Percentiles rank a stretch among this genome's conserved stretches.
Evolutionary conservation across 2,113 vertebrate genomes (phyloP).

Genomic region (Paratilapia polleni): DNA sequence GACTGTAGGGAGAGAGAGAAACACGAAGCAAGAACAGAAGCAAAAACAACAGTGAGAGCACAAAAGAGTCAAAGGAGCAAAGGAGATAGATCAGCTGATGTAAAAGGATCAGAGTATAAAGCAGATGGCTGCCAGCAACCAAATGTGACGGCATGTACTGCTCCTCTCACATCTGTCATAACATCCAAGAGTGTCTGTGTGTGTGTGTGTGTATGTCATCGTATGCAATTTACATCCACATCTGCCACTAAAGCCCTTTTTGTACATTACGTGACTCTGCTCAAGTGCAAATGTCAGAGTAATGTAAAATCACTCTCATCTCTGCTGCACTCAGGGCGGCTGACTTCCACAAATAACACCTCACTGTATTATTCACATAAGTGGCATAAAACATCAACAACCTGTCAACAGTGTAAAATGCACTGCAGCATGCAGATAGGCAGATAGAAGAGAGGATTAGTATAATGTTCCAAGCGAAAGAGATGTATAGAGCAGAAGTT

Average conservation of each 20-base stretch:
- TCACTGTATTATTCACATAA: background rate
- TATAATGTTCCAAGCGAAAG: background rate
- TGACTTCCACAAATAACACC: background rate
- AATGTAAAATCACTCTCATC: slow-evolving; percentile 3
- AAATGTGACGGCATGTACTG: slow-evolving; percentile 20
- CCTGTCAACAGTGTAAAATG: background rate
- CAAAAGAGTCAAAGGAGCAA: slow-evolving; percentile 8
- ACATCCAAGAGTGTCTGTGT: background rate
- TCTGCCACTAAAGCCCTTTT: slow-evolving; percentile 31
- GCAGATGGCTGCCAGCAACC: slow-evolving; percentile 62
- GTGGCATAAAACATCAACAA: background rate
- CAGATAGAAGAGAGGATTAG: background rate
- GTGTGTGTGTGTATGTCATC: slow-evolving; percentile 2
- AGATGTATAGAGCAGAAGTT: background rate
- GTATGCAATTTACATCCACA: slow-evolving; percentile 48
- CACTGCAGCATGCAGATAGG: background rate
- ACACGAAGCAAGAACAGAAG: background rate
- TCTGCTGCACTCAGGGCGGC: background rate
- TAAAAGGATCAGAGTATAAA: slow-evolving; percentile 1
- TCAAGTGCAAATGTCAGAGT: background rate
- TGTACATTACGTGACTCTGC: background rate
- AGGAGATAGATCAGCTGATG: background rate
- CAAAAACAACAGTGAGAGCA: background rate
- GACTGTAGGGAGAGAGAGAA: too few species aligned
- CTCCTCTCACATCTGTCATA: slow-evolving; percentile 48